Percentiles rank a stretch among this genome's conserved stretches.
Conservation (phyloP, 1,140 invertebrate species). For the Aphelinus atriplicis region DNA sequence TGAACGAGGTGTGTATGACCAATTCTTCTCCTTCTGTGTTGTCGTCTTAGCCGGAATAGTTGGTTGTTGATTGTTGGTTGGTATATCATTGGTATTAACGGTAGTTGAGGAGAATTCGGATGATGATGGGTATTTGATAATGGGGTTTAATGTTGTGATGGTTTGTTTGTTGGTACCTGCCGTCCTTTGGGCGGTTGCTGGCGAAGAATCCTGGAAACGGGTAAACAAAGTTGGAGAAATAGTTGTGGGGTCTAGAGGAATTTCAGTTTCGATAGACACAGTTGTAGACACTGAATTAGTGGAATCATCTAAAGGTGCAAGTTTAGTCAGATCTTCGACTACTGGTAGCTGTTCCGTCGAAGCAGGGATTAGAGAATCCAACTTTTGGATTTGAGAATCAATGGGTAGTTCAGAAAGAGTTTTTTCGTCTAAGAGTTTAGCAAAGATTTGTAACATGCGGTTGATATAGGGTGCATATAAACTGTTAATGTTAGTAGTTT, state of each 20-base stretch:
- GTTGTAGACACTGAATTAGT: constrained; percentile 37
- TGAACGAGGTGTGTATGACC: neutral
- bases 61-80: constrained; percentile 16
- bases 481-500: constrained; percentile 13
- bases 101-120: constrained; percentile 19
- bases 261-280: constrained; percentile 41
- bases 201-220: constrained; percentile 62
- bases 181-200: constrained; percentile 64
- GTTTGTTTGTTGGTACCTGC: constrained; percentile 53
- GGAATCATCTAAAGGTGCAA: constrained; percentile 18
- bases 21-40: constrained; percentile 8
- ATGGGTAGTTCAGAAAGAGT: neutral
- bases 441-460: constrained; percentile 20
- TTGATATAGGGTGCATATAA: neutral
- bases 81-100: constrained; percentile 20
- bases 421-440: constrained; percentile 12
- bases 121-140: constrained; percentile 35
- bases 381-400: neutral
- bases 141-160: constrained; percentile 3
- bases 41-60: neutral
- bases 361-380: constrained; percentile 38
- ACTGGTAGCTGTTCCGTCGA: constrained; percentile 27
- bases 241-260: constrained; percentile 39
- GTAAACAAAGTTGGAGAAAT: constrained; percentile 59
- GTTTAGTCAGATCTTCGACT: constrained; percentile 18